Base-by-base conservation (phyloP, 2,797 vertebrate genomes). In the Urosaurus nigricauda region DNA sequence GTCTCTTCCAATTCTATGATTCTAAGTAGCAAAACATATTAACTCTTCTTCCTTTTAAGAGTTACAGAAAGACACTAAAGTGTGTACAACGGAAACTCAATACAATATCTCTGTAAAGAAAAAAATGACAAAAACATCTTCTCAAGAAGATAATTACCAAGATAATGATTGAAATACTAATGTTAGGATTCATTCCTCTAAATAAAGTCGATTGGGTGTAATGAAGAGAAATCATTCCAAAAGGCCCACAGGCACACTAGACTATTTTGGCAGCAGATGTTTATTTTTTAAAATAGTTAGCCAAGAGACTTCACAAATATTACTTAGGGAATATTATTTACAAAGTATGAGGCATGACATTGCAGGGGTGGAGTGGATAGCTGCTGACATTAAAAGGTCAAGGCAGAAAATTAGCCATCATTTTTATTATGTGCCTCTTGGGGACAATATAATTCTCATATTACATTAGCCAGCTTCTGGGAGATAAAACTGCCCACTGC, bases 281-380 rank as follows among this genome's bases (percentile, higher is more conserved):
- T 58, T 19, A 8, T 58, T 35, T 58, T 35, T 43, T 51, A 51
- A 63, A 83, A 68, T 32, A 5, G 37, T 68, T 40, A 68, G 37
- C 43, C 13, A 35, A 6, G 37, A 68, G 63, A 68, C 29, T 68
- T 68, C 63, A 32, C 26, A 68, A 68, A 74, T 40, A 74, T 40
- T 74, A 37, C 19, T 74, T 74, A 74, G 73, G 37, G 73, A 40
- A 74, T 77, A 77, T 43, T 24, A 79, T 79, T 79, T 79, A 56
- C 51, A n/a, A 19, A 83, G 29, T 40, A 68, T 58, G 37, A 65
- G 37, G 60, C 58, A 65, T 82, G 21, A 63, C 32, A 56, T n/a
- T 35, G 24, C 32, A 80, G 53, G 53, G 58, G 16, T 6, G 16
- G 16, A 29, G 47, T 51, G 13, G 12, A 35, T 73, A n/a, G 70